Evolutionary conservation across 2,888 invertebrate species (phyloP), one percentile per base, ranked within the genome.

Genomic region (Buathra laborator): DNA sequence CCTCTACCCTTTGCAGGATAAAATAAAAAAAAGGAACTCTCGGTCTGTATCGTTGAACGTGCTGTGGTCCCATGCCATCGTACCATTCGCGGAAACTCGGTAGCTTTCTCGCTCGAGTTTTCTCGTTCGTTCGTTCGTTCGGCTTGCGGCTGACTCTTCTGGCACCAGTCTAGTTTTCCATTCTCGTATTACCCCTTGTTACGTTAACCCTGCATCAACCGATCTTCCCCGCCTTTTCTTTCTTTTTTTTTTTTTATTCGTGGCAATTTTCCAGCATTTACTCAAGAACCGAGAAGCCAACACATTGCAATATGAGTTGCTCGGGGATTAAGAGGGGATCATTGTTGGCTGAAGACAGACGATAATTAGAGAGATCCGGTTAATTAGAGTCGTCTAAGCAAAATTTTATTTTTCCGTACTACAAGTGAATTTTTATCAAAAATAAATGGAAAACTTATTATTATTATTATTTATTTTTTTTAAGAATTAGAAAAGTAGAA

Each of bases 21-120:
- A 83, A 86, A 83, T 83, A 83, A 37, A 83, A 86, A 86, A 86
- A 78, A 71, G 78, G 44, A 68, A 81, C 85, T 81, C 29, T 37
- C 62, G 68, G 68, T 67, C 62, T 81, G 62, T 86, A 86, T 81
- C 82, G 79, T 84, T 44, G 29, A 81, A 68, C 62, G 75, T 81
- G 68, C 67, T 67, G 62, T 32, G 6, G 10, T 53, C 51, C 66
- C 16, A 44, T 16, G 16, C 32, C 37, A 29, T 75, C 48, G 32
- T 24, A 29, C 51, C 7, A 12, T 37, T 29, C 43, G 43, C 64
- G 29, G 29, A 19, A 32, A 59, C 59, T 78, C 12, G 59, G 68
- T 62, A 46, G 46, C 67, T 62, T 70, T 68, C 68, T 44, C 44
- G 14, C 77, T 56, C 37, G 5, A 44, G 16, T 76, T 76, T 76